These are phyloP conservation scores for Drosophila paulistorum DNA, from an alignment of 1,140 invertebrate genomes.

Conservation along the genomic window DNA sequence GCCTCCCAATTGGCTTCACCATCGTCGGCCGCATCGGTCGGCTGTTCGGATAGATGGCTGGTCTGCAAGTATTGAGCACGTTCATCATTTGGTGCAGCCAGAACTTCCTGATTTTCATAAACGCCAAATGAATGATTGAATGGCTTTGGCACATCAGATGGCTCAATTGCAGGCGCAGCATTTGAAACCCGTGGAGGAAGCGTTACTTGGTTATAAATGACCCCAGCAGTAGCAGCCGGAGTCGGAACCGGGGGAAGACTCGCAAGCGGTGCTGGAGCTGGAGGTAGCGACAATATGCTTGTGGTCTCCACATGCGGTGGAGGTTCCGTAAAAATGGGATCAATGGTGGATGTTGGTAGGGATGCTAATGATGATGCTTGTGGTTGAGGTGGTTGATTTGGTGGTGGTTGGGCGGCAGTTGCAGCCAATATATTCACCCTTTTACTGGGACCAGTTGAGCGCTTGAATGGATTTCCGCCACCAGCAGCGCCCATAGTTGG, in stretches of 20 bases:
- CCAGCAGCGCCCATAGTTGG: constrained; percentile 2
- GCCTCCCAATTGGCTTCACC: constrained; percentile 60
- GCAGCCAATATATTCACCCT: constrained; percentile 73
- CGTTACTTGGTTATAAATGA: constrained; percentile 62
- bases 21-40: constrained; percentile 69
- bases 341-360: constrained; percentile 25
- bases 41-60: constrained; percentile 86
- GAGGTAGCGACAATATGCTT: background rate
- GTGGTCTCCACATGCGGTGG: background rate
- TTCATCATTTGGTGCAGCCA: constrained; percentile 85
- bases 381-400: too few relatives aligned
- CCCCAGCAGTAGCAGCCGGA: constrained; percentile 27
- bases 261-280: background rate
- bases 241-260: constrained; percentile 6
- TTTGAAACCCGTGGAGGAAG: constrained; percentile 78
- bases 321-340: background rate
- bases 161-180: background rate
- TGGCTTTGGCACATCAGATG: constrained; percentile 11
- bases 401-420: constrained; percentile 16
- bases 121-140: background rate
- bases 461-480: constrained; percentile 81
- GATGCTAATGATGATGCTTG: constrained; percentile 1
- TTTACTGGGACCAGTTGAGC: constrained; percentile 76
- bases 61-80: constrained; percentile 89
- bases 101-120: constrained; percentile 70